Percentiles rank a stretch among this genome's conserved stretches.
Evolutionary conservation across 35 echinoderm and acorn worm species (phyloP).

Genomic region (Amphiura filiformis): DNA sequence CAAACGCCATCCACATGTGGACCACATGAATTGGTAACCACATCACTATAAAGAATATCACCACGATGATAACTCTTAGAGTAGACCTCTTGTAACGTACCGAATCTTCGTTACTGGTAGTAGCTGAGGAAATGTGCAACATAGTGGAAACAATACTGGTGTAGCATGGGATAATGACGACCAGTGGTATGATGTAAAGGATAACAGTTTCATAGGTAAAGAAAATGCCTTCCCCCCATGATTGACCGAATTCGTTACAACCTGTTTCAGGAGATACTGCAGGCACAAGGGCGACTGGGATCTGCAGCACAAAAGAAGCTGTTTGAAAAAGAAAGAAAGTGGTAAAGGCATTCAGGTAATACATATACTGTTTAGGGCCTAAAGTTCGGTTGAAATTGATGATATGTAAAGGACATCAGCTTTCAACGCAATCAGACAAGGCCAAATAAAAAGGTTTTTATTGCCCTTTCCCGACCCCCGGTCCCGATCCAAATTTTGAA

Average conservation of each 20-base stretch:
- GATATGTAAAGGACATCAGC: too few species aligned
- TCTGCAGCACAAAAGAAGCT: slow-evolving; percentile 16
- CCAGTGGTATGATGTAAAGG: neutral
- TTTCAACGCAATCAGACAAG: too few species aligned
- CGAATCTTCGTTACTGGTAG: too few species aligned
- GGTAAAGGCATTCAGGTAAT: neutral
- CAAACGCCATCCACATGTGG: neutral
- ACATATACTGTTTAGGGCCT: too few species aligned
- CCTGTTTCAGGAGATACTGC: neutral
- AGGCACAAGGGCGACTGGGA: neutral
- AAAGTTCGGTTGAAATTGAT: too few species aligned
- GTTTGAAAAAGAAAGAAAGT: neutral
- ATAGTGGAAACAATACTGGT: neutral
- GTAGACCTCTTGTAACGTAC: neutral
- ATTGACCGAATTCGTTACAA: neutral
- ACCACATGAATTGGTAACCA: neutral
- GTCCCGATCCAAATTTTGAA: too few species aligned
- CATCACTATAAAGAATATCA: neutral
- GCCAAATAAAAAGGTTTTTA: too few species aligned
- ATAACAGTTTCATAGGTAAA: neutral
- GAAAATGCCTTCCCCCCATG: slow-evolving; percentile 1
- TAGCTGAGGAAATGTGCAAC: neutral
- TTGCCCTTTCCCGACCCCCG: too few species aligned
- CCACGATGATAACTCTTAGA: neutral
- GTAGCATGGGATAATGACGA: slow-evolving; percentile 6